A percentile compares a stretch with the other conserved stretches of the same genome.
Evolutionary conservation across 2,888 invertebrate species (phyloP).

Genomic region (Stenodema calcarata): DNA sequence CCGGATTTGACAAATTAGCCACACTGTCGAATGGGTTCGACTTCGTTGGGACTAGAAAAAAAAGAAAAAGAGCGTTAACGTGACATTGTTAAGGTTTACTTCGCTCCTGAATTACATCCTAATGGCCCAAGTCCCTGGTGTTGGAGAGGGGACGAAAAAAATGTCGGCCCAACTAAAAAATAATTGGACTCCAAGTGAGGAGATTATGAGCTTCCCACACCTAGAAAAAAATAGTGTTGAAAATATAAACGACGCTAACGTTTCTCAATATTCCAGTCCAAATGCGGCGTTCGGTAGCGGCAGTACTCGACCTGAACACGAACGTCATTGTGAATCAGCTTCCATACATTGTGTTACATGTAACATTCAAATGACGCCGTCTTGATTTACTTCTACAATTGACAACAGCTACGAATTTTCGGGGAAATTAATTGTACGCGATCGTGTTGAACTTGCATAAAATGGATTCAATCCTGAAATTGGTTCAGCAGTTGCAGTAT

Average conservation of each 20-base stretch:
- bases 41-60: background rate
- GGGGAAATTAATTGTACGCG: too few relatives aligned
- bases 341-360: too few relatives aligned
- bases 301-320: too few relatives aligned
- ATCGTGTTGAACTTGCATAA: background rate
- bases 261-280: background rate
- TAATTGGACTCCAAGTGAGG: background rate
- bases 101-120: background rate
- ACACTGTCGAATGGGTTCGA: background rate
- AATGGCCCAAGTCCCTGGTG: background rate
- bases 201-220: background rate
- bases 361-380: too few relatives aligned
- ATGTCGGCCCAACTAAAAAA: background rate
- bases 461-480: background rate
- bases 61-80: background rate
- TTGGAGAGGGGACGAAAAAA: background rate
- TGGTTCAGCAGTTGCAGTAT: background rate
- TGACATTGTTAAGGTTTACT: background rate
- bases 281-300: background rate
- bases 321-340: too few relatives aligned
- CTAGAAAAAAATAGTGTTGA: background rate
- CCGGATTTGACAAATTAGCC: slow-evolving; percentile 32
- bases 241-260: background rate
- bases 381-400: too few relatives aligned
- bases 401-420: too few relatives aligned